Conservation (phyloP, 2,113 vertebrate species). For the Lota lota region DNA sequence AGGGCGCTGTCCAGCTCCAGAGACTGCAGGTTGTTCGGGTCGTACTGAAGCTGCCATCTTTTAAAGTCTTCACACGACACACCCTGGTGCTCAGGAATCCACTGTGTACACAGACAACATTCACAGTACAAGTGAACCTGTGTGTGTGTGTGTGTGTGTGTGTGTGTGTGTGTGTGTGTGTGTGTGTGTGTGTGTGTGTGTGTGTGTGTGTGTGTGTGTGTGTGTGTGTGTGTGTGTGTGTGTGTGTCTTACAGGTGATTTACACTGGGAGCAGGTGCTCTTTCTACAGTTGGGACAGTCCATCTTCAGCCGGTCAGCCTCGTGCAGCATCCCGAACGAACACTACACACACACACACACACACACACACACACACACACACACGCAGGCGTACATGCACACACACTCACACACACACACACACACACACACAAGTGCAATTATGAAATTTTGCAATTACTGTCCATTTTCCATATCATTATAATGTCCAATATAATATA, state of each 20-base stretch:
- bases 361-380: conserved; percentile 22
- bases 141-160: too few species aligned
- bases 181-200: too few species aligned
- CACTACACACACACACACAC: conserved; percentile 60
- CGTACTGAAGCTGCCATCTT: conserved; percentile 61
- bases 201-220: too few species aligned
- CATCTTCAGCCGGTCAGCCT: conserved; percentile 68
- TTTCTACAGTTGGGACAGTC: conserved; percentile 77
- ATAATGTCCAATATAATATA: too few species aligned
- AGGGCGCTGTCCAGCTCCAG: conserved; percentile 45
- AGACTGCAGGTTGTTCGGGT: conserved; percentile 48
- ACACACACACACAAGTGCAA: too few species aligned
- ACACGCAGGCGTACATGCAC: not conserved
- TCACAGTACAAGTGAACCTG: too few species aligned
- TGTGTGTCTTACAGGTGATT: conserved; percentile 65
- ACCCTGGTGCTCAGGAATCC: conserved; percentile 69
- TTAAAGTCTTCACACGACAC: conserved; percentile 70
- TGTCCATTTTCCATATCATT: too few species aligned
- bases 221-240: conserved; percentile 9
- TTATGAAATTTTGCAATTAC: too few species aligned
- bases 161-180: not conserved
- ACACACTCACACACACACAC: too few species aligned
- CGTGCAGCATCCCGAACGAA: conserved; percentile 76
- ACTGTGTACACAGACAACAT: conserved; percentile 46
- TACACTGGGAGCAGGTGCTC: conserved; percentile 75